phyloP scores from a whole-genome alignment of 2,113 vertebrate genomes.

The Mus pahari region DNA sequence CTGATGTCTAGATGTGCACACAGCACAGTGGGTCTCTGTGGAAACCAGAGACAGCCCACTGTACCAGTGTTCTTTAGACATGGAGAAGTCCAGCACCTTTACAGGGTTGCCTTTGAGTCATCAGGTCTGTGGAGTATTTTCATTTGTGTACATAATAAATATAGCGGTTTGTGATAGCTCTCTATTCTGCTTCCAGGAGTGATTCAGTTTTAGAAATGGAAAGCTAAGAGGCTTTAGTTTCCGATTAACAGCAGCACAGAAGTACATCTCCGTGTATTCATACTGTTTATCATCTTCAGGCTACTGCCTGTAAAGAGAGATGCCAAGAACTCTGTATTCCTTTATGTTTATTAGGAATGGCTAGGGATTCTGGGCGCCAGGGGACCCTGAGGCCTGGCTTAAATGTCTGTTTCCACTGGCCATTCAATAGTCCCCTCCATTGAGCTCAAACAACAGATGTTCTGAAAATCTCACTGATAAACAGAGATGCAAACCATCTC shows the following conservation, averaged over 20 bases:
- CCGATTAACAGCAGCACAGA: constrained; percentile 20
- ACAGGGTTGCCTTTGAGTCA: neutral
- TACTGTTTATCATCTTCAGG: constrained; percentile 12
- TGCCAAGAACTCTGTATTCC: constrained; percentile 44
- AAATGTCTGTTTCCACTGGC: neutral
- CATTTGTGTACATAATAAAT: constrained; percentile 50
- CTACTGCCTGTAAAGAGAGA: constrained; percentile 48
- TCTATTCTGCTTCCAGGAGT: neutral
- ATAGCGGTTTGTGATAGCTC: neutral
- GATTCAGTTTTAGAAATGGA: neutral
- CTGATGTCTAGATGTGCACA: neutral
- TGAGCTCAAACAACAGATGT: constrained; percentile 54
- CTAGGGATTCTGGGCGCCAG: neutral
- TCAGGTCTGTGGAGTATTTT: neutral
- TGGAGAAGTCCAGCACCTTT: neutral
- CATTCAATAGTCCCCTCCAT: neutral
- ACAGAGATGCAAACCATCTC: constrained; percentile 25
- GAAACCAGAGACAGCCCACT: constrained; percentile 3
- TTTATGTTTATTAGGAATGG: constrained; percentile 36
- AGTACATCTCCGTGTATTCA: neutral
- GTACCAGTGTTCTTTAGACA: neutral
- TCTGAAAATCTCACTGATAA: constrained; percentile 65
- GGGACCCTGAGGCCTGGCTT: neutral
- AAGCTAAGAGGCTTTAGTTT: constrained; percentile 17
- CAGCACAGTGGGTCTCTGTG: neutral